Evolutionary conservation across 1,140 invertebrate species (phyloP).

Genomic region (Pteromalus puparum): DNA sequence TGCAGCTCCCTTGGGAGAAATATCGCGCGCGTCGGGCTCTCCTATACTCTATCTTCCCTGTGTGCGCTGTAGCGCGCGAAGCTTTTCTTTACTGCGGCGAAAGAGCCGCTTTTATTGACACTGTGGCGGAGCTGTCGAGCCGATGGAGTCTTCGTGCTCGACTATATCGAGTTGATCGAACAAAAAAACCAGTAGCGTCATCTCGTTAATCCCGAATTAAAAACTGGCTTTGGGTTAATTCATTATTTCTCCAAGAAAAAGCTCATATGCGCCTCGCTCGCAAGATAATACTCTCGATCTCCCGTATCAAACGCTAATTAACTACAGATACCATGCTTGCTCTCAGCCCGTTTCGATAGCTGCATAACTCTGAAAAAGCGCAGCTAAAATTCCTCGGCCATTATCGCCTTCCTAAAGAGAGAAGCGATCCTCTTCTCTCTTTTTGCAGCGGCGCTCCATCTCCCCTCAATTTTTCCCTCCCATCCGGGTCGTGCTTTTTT

Average conservation of each 20-base stretch:
- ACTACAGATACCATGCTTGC: neutral
- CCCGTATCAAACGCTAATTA: neutral
- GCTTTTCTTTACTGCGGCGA: neutral
- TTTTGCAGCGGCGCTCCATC: neutral
- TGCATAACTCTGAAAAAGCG: neutral
- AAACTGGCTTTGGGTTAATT: too few relatives aligned
- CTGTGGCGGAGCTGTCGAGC: neutral
- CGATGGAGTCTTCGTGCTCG: too few relatives aligned
- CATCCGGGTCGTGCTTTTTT: neutral
- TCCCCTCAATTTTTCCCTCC: neutral
- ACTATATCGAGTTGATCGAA: too few relatives aligned
- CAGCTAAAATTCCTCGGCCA: neutral
- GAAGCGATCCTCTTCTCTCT: neutral
- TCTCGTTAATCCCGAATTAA: too few relatives aligned
- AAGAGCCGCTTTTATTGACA: neutral
- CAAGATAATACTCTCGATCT: too few relatives aligned
- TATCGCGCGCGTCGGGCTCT: constrained; percentile 55
- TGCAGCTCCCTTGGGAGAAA: constrained; percentile 60
- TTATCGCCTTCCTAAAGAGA: neutral
- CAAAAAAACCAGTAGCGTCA: too few relatives aligned
- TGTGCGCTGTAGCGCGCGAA: neutral
- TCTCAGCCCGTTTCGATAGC: too few relatives aligned
- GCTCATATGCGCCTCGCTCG: too few relatives aligned
- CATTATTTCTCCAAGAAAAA: too few relatives aligned
- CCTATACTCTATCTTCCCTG: neutral